Base-by-base conservation (phyloP, 2,113 vertebrate species). In the Columba livia region DNA sequence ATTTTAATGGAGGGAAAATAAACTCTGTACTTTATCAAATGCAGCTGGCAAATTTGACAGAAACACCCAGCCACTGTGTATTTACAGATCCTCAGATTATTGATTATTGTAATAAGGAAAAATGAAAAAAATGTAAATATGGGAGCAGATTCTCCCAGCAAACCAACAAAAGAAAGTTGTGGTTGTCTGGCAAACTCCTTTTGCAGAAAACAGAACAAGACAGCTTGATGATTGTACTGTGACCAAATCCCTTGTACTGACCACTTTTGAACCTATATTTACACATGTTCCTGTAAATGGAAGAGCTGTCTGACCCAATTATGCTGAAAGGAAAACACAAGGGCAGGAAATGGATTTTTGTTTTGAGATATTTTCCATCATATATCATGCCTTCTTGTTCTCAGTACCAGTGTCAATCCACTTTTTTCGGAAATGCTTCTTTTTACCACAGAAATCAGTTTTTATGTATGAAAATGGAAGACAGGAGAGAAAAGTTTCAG, bases 231-330 rank as follows among this genome's bases (percentile, higher is more conserved):
- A 50, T 72, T 73, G 62, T 62, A 73, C 34, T 60, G 60, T 56
- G 75, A 88, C 36, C 51, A 88, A 92, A 90, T 88, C 42, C 47
- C 56, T 84, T 64, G 26, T 75, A 56, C 70, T 84, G 64, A 92
- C 83, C 92, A 78, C 72, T 86, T 88, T 74, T 5, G n/a, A 89
- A 92, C 72, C 77, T 92, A 48, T 95, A 85, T 94, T 96, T 95
- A 94, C 48, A 44, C 38, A 51, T 71, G 47, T 95, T 96, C 83
- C 91, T 90, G 83, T 95, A 93, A 94, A 74, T 7, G 67, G 47
- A 79, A 70, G 47, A 54, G 21, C 64, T 69, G 32, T 82, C 85
- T 88, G 51, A 86, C 67, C 20, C 47, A 56, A 6, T 70, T 85
- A 58, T 7, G 4, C 56, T 77, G 79, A 79, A 93, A 62, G 31